Conservation (phyloP, 1,140 invertebrate species). For the Papilio aristodemus region DNA sequence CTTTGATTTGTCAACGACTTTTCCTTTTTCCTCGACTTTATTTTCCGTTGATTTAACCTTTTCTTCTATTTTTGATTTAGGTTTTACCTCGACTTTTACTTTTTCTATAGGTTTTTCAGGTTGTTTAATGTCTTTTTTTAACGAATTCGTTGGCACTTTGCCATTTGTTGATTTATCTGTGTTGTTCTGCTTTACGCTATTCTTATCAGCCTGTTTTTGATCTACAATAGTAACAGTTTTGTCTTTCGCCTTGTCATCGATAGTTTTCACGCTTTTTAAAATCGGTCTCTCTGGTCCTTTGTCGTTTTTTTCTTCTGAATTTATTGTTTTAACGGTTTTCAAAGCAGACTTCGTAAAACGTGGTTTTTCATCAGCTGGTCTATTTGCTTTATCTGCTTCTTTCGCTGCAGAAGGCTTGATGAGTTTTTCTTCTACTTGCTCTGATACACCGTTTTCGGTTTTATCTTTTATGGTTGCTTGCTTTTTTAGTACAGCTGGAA, state of each 20-base stretch:
- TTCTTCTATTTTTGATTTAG: constrained; percentile 34
- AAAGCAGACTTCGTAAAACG: constrained; percentile 63
- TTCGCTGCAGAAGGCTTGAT: constrained; percentile 70
- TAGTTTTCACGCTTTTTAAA: constrained; percentile 65
- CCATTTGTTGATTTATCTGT: constrained; percentile 51
- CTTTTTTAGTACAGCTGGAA: constrained; percentile 70
- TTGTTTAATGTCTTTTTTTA: constrained; percentile 51
- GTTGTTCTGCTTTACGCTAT: constrained; percentile 55
- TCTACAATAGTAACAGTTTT: constrained; percentile 70
- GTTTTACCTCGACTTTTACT: constrained; percentile 38
- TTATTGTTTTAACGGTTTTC: constrained; percentile 51
- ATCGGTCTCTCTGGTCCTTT: constrained; percentile 65
- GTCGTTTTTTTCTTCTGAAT: constrained; percentile 60
- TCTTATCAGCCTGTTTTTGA: constrained; percentile 59
- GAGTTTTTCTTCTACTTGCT: constrained; percentile 63
- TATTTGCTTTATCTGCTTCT: constrained; percentile 58
- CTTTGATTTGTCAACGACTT: constrained; percentile 35
- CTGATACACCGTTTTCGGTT: constrained; percentile 61
- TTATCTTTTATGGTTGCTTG: constrained; percentile 70
- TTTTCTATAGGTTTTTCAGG: constrained; percentile 46
- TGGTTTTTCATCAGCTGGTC: constrained; percentile 59
- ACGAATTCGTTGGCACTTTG: constrained; percentile 46
- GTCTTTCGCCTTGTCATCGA: constrained; percentile 69
- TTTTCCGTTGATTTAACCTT: constrained; percentile 36
- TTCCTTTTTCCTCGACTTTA: constrained; percentile 21